A percentile compares a stretch with the other conserved stretches of the same genome.
Conservation (phyloP, 2,888 invertebrate genomes). For the Mylabris sibirica region DNA sequence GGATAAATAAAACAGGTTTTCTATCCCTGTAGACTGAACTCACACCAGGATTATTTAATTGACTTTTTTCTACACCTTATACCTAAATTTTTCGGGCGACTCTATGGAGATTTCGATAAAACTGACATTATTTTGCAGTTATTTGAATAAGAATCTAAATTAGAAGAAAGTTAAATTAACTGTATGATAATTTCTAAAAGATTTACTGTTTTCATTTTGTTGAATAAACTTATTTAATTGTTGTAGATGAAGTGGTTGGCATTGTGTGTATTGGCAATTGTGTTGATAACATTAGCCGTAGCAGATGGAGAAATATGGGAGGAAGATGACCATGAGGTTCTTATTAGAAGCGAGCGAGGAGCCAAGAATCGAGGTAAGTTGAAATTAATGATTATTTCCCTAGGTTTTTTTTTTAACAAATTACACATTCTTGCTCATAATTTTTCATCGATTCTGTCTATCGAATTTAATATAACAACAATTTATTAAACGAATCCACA, state of each 20-base stretch:
- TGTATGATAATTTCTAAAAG: neutral
- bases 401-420: too few relatives aligned
- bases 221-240: neutral
- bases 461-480: neutral
- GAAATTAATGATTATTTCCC: constrained; percentile 32
- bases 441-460: too few relatives aligned
- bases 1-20: too few relatives aligned
- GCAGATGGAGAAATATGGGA: constrained; percentile 80
- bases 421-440: too few relatives aligned
- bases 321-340: constrained; percentile 80
- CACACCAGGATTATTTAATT: too few relatives aligned
- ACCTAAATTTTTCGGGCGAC: too few relatives aligned
- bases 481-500: neutral
- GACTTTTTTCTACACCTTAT: too few relatives aligned
- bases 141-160: too few relatives aligned
- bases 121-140: too few relatives aligned
- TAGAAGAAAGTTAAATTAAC: neutral
- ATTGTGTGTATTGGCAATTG: constrained; percentile 62
- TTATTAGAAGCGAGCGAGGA: constrained; percentile 81
- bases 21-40: too few relatives aligned
- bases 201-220: neutral
- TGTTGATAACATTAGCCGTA: constrained; percentile 64
- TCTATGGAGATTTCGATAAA: too few relatives aligned
- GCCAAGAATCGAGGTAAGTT: constrained; percentile 75
- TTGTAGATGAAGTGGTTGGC: constrained; percentile 64